Evolutionary conservation across 2,797 vertebrate genomes (phyloP).

Genomic region (Rhinella marina): DNA sequence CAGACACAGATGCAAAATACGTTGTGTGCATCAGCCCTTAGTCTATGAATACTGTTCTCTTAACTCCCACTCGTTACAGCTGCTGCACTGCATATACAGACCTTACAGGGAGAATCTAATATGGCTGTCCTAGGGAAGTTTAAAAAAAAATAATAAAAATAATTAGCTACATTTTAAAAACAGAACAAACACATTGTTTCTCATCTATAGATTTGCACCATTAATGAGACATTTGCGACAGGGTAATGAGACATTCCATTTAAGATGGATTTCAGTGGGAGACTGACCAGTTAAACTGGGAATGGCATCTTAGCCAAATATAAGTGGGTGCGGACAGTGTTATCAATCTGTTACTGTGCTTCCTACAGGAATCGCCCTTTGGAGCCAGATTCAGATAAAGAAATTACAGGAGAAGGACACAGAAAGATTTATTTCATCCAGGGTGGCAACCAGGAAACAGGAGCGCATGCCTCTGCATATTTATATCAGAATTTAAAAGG

Average conservation of each 20-base stretch:
- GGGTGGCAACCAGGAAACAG: slow-evolving; percentile 10
- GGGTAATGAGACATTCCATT: not conserved
- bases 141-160: too few species aligned
- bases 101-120: too few species aligned
- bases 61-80: not conserved
- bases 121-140: too few species aligned
- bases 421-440: slow-evolving; percentile 9
- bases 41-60: too few species aligned
- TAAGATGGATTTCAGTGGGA: not conserved
- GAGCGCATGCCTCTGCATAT: not conserved
- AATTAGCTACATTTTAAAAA: not conserved
- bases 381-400: not conserved
- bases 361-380: slow-evolving; percentile 9
- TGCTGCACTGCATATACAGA: not conserved
- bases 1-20: too few species aligned
- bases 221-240: not conserved
- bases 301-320: not conserved
- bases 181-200: too few species aligned
- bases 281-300: not conserved
- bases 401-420: slow-evolving; percentile 15
- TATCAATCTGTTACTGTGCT: slow-evolving; percentile 40
- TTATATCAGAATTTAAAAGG: not conserved
- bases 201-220: too few species aligned
- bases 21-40: too few species aligned
- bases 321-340: slow-evolving; percentile 27